A percentile compares a stretch with the other conserved stretches of the same genome.
Conservation (phyloP, 2,888 invertebrate species). For the Eubasilissa splendida region DNA sequence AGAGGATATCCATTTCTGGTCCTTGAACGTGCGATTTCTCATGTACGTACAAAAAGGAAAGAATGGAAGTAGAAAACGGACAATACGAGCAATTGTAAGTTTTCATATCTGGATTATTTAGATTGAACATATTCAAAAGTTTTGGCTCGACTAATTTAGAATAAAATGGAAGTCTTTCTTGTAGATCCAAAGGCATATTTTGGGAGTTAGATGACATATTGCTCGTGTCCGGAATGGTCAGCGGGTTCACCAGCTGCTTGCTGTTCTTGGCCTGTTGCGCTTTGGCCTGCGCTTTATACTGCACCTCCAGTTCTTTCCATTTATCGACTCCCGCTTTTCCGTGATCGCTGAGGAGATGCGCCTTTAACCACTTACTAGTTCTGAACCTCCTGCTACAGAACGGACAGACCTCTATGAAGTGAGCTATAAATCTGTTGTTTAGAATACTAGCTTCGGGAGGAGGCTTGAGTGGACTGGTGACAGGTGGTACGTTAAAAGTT, state of each 20-base stretch:
- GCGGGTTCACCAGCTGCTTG: constrained; percentile 63
- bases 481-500: constrained; percentile 61
- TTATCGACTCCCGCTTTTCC: constrained; percentile 73
- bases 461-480: constrained; percentile 59
- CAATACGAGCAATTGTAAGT: constrained; percentile 93
- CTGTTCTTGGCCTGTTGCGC: constrained; percentile 63
- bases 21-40: constrained; percentile 84
- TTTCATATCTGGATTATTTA: constrained; percentile 69
- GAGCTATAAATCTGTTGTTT: constrained; percentile 77
- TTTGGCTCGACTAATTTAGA: constrained; percentile 55
- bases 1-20: constrained; percentile 66
- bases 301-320: constrained; percentile 63
- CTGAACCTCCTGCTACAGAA: constrained; percentile 91
- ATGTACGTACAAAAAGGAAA: constrained; percentile 93
- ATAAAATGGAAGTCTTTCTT: constrained; percentile 62
- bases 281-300: constrained; percentile 54
- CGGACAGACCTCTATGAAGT: constrained; percentile 85
- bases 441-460: constrained; percentile 66
- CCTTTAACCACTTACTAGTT: constrained; percentile 90
- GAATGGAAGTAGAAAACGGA: constrained; percentile 89
- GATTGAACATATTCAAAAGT: constrained; percentile 59
- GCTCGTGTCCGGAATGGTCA: constrained; percentile 64
- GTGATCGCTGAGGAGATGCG: constrained; percentile 90
- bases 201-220: constrained; percentile 60
- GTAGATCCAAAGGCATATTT: constrained; percentile 74